These are phyloP conservation scores for Aspidoscelis tigris DNA, from an alignment of 2,113 vertebrate species.

Conservation along the genomic window DNA sequence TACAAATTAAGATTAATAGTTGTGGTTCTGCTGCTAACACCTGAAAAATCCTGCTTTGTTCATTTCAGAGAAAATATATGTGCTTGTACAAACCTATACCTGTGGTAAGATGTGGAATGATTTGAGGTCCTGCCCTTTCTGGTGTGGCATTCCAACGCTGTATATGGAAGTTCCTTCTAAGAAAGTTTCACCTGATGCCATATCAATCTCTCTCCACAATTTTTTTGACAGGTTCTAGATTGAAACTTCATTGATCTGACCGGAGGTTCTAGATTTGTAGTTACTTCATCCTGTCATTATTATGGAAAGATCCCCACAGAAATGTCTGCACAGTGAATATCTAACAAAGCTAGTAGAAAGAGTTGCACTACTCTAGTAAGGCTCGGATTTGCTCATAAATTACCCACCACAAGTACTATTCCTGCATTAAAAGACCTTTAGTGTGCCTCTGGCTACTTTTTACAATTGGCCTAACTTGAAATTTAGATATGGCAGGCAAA, in stretches of 20 bases:
- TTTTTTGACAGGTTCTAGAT: neutral
- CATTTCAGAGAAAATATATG: neutral
- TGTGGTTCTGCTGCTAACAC: neutral
- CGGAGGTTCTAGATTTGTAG: neutral
- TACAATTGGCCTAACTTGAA: slow-evolving; percentile 19
- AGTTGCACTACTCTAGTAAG: neutral
- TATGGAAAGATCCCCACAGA: neutral
- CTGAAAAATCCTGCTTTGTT: neutral
- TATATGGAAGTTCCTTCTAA: neutral
- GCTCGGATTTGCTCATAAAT: slow-evolving; percentile 25
- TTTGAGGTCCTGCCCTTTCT: neutral
- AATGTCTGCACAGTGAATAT: neutral
- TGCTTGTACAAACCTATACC: neutral
- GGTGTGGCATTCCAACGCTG: neutral
- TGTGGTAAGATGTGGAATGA: neutral
- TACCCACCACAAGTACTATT: neutral
- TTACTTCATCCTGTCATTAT: neutral
- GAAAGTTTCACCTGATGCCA: no score
- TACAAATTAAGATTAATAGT: neutral
- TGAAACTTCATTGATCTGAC: neutral
- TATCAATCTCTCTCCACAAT: no score
- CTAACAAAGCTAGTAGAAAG: slow-evolving; percentile 2
- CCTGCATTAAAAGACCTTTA: slow-evolving; percentile 27
- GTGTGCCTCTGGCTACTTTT: neutral
- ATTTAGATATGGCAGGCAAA: neutral